Evolutionary conservation across 1,140 invertebrate genomes (phyloP).

Genomic region (Himalopsyche phryganea): DNA sequence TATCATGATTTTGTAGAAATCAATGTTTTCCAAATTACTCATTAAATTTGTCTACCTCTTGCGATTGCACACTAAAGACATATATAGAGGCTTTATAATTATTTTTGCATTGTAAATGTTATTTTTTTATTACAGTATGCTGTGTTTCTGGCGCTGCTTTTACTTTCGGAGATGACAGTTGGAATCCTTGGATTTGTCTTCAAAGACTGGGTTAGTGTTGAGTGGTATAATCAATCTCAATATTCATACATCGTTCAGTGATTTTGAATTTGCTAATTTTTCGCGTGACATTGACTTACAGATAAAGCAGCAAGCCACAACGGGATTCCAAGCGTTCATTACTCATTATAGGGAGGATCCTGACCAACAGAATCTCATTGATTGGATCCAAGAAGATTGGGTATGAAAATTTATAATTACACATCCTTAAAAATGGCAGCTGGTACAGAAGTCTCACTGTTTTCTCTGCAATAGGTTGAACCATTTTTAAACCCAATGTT

Average conservation of each 20-base stretch:
- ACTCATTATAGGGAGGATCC: conserved; percentile 95
- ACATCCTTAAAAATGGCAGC: too few species aligned
- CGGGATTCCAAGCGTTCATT: conserved; percentile 89
- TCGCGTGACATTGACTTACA: conserved; percentile 35
- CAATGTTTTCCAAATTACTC: too few species aligned
- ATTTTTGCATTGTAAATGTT: too few species aligned
- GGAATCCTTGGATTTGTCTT: conserved; percentile 92
- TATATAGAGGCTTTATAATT: too few species aligned
- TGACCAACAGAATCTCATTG: conserved; percentile 96
- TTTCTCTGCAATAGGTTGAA: too few species aligned
- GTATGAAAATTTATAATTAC: too few species aligned
- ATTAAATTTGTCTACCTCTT: too few species aligned
- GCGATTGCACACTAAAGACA: too few species aligned
- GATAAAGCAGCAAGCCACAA: conserved; percentile 90
- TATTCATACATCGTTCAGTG: neutral
- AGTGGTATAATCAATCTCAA: neutral
- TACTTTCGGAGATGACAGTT: conserved; percentile 85
- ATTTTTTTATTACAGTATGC: conserved; percentile 75
- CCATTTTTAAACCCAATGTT: too few species aligned
- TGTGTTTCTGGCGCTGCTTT: conserved; percentile 83
- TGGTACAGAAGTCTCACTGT: too few species aligned
- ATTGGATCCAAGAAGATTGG: conserved; percentile 99
- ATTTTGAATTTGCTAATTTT: too few species aligned
- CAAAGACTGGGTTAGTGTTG: conserved; percentile 87
- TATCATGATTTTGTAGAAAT: too few species aligned